Base-by-base conservation (phyloP, 2,113 vertebrate genomes). In the Pelusios castaneus region DNA sequence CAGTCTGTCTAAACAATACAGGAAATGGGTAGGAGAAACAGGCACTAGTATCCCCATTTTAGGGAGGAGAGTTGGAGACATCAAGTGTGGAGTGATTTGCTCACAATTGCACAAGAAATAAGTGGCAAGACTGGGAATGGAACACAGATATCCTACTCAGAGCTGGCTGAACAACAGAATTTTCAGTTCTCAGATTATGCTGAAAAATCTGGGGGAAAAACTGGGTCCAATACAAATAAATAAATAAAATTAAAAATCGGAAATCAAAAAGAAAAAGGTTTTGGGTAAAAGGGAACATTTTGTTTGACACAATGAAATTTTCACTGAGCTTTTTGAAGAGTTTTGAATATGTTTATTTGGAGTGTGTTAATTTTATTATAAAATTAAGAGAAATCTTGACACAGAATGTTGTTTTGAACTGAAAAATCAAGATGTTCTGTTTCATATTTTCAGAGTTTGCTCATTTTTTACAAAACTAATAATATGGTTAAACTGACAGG, bases 1-100 rank as follows among this genome's bases (percentile, higher is more conserved):
- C 1, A 0, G 38, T 43, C 7, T 60, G 34, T 31, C 2, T 17
- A 86, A 41, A 43, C 6, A 22, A 58, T 45, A 16, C 8, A n/a
- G 47, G 22, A 21, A 80, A 73, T 29, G 0, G 58, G 41, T 83
- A 4, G 25, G 3, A 27, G 75, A 78, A 49, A 78, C 13, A 38
- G 29, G 5, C 8, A 29, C 43, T 31, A 17, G 10, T 7, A 34
- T 11, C 41, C 43, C 47, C 31, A 1, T 43, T 82, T 70, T 29
- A 43, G 34, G 70, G 34, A 70, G 14, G 55, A 47, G 47, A 77
- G 45, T 34, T n/a, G 13, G 14, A 52, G 49, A 34, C 47, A 38
- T 0, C 1, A 19, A 52, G 82, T 41, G 54, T 21, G 14, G 29
- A 86, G 5, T 51, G 75, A 45, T 29, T 56, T 17, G 43, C 29